Evolutionary conservation across 2,113 vertebrate species (phyloP).

Genomic region (Ondatra zibethicus): DNA sequence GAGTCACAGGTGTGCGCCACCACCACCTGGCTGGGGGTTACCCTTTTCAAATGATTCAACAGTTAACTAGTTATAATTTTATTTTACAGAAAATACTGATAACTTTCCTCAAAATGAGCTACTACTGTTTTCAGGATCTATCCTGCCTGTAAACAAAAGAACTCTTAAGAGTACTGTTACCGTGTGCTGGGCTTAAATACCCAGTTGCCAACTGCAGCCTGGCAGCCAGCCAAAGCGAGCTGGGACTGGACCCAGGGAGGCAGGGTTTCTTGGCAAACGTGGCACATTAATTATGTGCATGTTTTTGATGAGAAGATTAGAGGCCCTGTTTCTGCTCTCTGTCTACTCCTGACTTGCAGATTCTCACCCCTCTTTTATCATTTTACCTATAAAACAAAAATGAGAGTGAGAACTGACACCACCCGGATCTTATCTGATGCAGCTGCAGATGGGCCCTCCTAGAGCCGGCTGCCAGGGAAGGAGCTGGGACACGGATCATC

Average conservation of each 20-base stretch:
- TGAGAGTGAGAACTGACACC: neutral
- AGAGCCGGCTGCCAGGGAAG: neutral
- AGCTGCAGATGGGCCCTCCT: neutral
- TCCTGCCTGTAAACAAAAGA: constrained; percentile 39
- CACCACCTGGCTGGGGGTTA: neutral
- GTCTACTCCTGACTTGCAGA: neutral
- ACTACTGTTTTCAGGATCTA: constrained; percentile 12
- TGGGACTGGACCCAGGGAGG: constrained; percentile 21
- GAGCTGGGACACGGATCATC: neutral
- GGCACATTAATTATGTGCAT: constrained; percentile 15
- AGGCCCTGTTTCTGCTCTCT: neutral
- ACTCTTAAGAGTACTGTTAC: neutral
- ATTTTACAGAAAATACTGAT: constrained; percentile 43
- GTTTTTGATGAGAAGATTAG: constrained; percentile 43
- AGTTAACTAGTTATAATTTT: constrained; percentile 19
- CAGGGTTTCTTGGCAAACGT: constrained; percentile 47
- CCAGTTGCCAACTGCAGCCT: constrained; percentile 18
- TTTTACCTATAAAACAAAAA: constrained; percentile 51
- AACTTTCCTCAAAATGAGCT: neutral
- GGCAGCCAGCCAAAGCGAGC: constrained; percentile 29
- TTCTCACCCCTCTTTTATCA: neutral
- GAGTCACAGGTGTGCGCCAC: accelerated
- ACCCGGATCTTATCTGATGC: neutral
- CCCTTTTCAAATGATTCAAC: neutral
- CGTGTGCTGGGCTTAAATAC: neutral